A percentile compares a stretch with the other conserved stretches of the same genome.
Evolutionary conservation across 2,797 vertebrate genomes (phyloP).

Genomic region (Brachyalestes nurse): DNA sequence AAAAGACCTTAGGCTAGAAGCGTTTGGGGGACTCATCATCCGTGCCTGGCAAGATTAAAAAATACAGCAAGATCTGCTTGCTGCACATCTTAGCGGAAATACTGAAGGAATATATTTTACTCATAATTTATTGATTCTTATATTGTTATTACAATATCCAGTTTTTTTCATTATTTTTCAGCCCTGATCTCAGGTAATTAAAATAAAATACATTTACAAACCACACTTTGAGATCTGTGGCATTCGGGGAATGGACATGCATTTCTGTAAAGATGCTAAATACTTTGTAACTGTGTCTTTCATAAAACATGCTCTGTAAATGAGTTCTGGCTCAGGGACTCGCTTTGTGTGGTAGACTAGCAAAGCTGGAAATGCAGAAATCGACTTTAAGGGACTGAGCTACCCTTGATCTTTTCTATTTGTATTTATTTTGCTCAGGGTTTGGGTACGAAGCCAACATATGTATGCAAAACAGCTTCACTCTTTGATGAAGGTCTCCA

Average conservation of each 20-base stretch:
- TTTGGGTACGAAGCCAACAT: background rate
- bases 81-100: too few relatives aligned
- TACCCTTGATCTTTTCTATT: background rate
- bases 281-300: background rate
- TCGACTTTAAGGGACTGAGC: background rate
- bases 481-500: background rate
- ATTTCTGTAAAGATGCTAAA: background rate
- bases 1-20: too few relatives aligned
- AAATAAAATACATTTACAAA: too few relatives aligned
- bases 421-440: background rate
- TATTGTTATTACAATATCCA: too few relatives aligned
- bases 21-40: too few relatives aligned
- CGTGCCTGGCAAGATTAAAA: too few relatives aligned
- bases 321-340: background rate
- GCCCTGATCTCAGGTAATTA: too few relatives aligned
- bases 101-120: too few relatives aligned
- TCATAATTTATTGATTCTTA: too few relatives aligned
- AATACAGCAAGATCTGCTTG: too few relatives aligned
- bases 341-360: background rate
- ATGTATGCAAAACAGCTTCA: constrained; percentile 9
- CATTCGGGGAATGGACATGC: background rate
- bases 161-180: too few relatives aligned
- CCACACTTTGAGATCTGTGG: background rate
- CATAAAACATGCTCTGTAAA: background rate
- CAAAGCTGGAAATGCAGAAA: background rate